phyloP scores from a whole-genome alignment of 2,888 invertebrate species.

The Tubulanus polymorphus region DNA sequence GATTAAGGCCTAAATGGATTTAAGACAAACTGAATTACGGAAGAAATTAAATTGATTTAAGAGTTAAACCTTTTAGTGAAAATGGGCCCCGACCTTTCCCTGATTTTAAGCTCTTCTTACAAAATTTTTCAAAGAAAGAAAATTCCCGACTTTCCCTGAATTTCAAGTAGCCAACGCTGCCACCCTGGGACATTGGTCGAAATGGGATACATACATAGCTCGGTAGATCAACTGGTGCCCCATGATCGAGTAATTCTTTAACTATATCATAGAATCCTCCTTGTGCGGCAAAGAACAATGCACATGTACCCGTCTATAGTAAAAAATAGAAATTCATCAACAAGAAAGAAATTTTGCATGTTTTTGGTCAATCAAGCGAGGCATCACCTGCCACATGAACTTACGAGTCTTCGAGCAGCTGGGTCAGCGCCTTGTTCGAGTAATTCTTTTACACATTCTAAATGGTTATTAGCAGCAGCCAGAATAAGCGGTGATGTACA shows the following conservation, averaged over 20 bases:
- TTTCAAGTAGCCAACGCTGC: too few species aligned
- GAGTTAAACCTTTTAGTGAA: too few species aligned
- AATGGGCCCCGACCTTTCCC: too few species aligned
- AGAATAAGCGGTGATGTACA: constrained; percentile 90
- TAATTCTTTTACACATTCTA: constrained; percentile 79
- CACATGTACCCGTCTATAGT: constrained; percentile 82
- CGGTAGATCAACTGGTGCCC: constrained; percentile 54
- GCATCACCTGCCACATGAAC: constrained; percentile 10
- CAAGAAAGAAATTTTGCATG: background rate
- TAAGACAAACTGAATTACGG: background rate
- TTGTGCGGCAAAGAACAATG: constrained; percentile 90
- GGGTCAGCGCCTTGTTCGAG: constrained; percentile 89
- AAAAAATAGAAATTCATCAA: constrained; percentile 2
- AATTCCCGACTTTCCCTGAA: too few species aligned
- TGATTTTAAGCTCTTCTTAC: too few species aligned
- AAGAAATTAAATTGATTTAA: too few species aligned
- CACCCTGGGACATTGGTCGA: too few species aligned
- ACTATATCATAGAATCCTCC: constrained; percentile 85
- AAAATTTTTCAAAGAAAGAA: too few species aligned
- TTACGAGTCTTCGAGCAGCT: constrained; percentile 69
- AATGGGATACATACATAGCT: constrained; percentile 49
- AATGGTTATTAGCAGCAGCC: constrained; percentile 85
- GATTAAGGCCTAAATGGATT: too few species aligned
- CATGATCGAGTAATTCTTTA: constrained; percentile 70
- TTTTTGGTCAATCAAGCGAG: background rate